Conservation (phyloP, 2,113 vertebrate genomes). For the Vicugna pacos region DNA sequence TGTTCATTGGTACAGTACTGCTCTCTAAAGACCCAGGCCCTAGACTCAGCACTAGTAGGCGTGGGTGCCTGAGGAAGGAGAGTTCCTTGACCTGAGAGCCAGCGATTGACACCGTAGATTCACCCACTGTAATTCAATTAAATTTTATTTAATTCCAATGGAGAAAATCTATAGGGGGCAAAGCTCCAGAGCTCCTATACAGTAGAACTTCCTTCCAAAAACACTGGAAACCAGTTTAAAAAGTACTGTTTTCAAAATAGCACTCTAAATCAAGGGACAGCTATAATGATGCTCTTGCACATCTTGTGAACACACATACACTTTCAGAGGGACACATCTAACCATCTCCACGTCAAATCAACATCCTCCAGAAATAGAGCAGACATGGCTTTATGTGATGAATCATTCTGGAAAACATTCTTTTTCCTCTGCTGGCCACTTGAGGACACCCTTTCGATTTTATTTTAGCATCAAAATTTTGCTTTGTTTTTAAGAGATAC, state of each 20-base stretch:
- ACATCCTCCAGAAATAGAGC: constrained; percentile 51
- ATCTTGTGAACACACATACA: constrained; percentile 60
- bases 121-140: constrained; percentile 81
- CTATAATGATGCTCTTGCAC: constrained; percentile 79
- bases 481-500: constrained; percentile 6
- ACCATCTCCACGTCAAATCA: constrained; percentile 69
- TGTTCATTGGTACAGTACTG: background rate
- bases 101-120: constrained; percentile 75
- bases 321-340: constrained; percentile 46
- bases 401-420: constrained; percentile 42
- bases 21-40: constrained; percentile 59
- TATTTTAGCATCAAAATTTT: constrained; percentile 39
- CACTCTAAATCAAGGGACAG: constrained; percentile 77
- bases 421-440: constrained; percentile 5
- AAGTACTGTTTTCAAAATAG: constrained; percentile 81
- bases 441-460: constrained; percentile 55
- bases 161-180: background rate
- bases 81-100: constrained; percentile 55
- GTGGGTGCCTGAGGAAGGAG: constrained; percentile 47
- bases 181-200: constrained; percentile 57
- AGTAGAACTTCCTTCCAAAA: constrained; percentile 62
- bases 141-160: constrained; percentile 80
- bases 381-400: constrained; percentile 15
- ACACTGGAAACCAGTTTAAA: constrained; percentile 79
- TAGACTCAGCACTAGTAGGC: background rate